Percentiles rank a stretch among this genome's conserved stretches.
phyloP scores from a whole-genome alignment of 2,113 vertebrate species.

The Sylvilagus bachmani region DNA sequence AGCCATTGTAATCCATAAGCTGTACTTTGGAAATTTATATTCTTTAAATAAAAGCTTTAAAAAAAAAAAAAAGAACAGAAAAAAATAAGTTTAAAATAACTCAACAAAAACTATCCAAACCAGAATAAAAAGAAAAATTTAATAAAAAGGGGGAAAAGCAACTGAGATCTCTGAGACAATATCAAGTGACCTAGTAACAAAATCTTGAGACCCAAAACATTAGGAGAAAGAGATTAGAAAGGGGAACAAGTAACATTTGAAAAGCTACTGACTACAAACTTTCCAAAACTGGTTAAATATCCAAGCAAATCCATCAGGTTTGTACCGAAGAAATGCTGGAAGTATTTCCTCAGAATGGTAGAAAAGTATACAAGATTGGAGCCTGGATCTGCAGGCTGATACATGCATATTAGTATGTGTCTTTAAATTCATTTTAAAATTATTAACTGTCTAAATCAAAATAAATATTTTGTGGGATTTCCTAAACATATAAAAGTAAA shows the following conservation, averaged over 20 bases:
- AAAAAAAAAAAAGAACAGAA: no score
- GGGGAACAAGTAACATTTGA: background rate
- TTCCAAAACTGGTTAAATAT: background rate
- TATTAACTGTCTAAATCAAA: background rate
- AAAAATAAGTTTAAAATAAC: background rate
- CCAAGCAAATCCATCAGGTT: background rate
- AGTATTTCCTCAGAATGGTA: background rate
- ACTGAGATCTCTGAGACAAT: background rate
- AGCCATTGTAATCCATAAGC: no score
- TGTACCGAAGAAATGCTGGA: background rate
- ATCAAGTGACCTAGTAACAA: background rate
- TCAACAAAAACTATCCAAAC: constrained; percentile 25
- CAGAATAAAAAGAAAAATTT: background rate
- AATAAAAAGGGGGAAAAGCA: background rate
- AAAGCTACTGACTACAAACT: background rate
- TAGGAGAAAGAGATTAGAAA: background rate
- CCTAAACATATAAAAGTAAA: background rate
- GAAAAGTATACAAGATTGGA: background rate
- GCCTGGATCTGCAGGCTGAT: background rate
- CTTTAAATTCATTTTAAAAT: background rate
- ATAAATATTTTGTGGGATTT: background rate
- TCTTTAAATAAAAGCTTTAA: no score
- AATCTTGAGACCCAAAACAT: background rate
- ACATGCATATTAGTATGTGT: background rate
- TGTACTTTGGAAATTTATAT: no score